phyloP scores from a whole-genome alignment of 2,113 vertebrate genomes.

The Megaleporinus macrocephalus region DNA sequence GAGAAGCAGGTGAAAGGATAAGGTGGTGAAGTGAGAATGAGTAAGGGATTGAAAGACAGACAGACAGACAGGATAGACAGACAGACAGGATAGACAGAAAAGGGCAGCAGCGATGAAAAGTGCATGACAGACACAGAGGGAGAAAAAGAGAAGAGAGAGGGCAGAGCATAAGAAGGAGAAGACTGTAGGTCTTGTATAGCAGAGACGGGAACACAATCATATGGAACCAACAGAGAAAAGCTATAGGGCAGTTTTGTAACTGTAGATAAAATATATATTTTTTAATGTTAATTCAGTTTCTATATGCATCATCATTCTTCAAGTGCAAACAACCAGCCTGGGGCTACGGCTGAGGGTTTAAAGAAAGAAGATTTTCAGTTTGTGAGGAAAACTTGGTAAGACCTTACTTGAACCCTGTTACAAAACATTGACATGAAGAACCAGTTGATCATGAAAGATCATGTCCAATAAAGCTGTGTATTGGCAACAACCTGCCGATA shows the following conservation, averaged over 20 bases:
- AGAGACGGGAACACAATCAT: conserved; percentile 51
- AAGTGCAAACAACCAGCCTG: neutral
- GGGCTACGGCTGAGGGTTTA: neutral
- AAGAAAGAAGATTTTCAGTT: too few relatives aligned
- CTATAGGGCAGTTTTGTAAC: neutral
- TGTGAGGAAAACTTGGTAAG: too few relatives aligned
- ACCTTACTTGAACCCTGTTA: too few relatives aligned
- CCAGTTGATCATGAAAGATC: too few relatives aligned
- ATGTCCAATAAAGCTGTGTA: too few relatives aligned
- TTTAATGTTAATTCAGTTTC: too few relatives aligned
- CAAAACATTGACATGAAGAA: too few relatives aligned
- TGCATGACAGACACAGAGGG: conserved; percentile 70
- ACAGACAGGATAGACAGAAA: conserved; percentile 60
- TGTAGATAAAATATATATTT: neutral
- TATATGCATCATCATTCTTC: too few relatives aligned
- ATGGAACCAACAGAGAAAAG: conserved; percentile 25
- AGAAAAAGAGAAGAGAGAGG: conserved; percentile 64
- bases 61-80: conserved; percentile 62
- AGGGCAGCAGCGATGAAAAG: conserved; percentile 40
- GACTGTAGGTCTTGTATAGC: conserved; percentile 61
- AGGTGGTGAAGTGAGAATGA: conserved; percentile 30
- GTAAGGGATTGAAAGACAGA: conserved; percentile 54
- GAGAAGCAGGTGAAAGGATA: neutral
- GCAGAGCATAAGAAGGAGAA: conserved; percentile 73
- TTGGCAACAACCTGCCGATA: too few relatives aligned